These are phyloP conservation scores for Crotalus viridis DNA, from an alignment of 2,113 vertebrate genomes.

Conservation along the genomic window DNA sequence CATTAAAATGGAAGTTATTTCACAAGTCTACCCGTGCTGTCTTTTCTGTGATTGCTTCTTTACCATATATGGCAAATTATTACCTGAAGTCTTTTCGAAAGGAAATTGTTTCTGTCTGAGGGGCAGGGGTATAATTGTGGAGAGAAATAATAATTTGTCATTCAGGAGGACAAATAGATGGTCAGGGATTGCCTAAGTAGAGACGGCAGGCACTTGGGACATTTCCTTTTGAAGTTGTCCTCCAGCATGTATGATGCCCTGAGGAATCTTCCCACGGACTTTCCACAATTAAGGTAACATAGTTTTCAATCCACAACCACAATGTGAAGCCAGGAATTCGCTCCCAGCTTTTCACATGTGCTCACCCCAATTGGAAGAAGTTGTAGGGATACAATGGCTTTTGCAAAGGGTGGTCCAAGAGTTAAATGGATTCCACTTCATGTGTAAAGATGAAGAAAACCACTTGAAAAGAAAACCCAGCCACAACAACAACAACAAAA, in stretches of 20 bases:
- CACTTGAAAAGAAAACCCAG: not conserved
- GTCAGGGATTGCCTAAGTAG: not conserved
- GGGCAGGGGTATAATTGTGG: not conserved
- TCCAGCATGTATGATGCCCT: slow-evolving; percentile 26
- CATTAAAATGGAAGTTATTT: slow-evolving; percentile 54
- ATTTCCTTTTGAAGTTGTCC: slow-evolving; percentile 49
- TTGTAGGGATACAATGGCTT: slow-evolving; percentile 58
- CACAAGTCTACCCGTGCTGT: slow-evolving; percentile 21
- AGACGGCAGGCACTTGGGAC: slow-evolving; percentile 14
- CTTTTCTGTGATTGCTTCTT: slow-evolving; percentile 59
- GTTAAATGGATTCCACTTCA: slow-evolving; percentile 63
- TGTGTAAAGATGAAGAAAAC: slow-evolving; percentile 47
- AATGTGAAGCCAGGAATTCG: not conserved
- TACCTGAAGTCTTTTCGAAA: slow-evolving; percentile 50
- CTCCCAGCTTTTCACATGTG: slow-evolving; percentile 17
- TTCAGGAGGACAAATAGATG: not conserved
- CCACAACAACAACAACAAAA: not conserved
- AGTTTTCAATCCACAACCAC: not conserved
- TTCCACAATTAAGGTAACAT: slow-evolving; percentile 40
- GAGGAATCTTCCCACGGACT: slow-evolving; percentile 15
- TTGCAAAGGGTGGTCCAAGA: slow-evolving; percentile 57
- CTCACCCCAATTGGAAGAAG: slow-evolving; percentile 27
- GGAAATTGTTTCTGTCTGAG: slow-evolving; percentile 30
- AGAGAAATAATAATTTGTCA: not conserved
- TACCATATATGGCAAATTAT: slow-evolving; percentile 60